These are phyloP conservation scores for Streptopelia turtur DNA, from an alignment of 2,797 vertebrate species.

Conservation along the genomic window DNA sequence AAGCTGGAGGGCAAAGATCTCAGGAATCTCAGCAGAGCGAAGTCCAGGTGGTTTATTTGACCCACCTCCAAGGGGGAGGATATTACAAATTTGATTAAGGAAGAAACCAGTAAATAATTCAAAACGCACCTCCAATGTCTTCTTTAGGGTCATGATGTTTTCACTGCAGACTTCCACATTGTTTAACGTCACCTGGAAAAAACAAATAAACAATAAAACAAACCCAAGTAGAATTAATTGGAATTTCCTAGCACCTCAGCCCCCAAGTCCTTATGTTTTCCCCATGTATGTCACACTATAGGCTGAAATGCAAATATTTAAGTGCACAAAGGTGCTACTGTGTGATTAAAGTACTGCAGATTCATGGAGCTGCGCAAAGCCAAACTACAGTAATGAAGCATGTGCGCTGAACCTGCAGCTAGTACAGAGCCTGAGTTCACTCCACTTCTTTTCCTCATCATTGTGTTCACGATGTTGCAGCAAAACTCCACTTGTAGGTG, in stretches of 20 bases:
- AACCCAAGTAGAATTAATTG: not conserved
- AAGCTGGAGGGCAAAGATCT: not conserved
- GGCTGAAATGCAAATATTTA: not conserved
- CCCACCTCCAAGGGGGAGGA: not conserved
- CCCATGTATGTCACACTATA: not conserved
- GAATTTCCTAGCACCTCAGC: not conserved
- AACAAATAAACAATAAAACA: not conserved
- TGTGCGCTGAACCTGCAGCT: not conserved
- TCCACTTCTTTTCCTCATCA: not conserved
- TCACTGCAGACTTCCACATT: slow-evolving; percentile 97
- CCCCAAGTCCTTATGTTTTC: accelerated
- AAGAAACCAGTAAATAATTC: not conserved
- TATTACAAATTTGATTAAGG: not conserved
- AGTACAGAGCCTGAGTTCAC: not conserved
- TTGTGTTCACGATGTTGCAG: not conserved
- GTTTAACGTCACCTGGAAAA: slow-evolving; percentile 91
- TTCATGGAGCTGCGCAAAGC: not conserved
- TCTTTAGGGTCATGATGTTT: slow-evolving; percentile 96
- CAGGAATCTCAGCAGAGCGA: not conserved
- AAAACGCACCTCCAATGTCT: slow-evolving; percentile 90
- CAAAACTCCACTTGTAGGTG: not conserved
- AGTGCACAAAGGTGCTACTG: not conserved
- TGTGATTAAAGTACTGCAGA: not conserved
- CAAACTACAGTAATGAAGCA: not conserved
- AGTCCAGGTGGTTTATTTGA: not conserved